Evolutionary conservation across 2,888 invertebrate genomes (phyloP).

Genomic region (Proisotoma minuta): DNA sequence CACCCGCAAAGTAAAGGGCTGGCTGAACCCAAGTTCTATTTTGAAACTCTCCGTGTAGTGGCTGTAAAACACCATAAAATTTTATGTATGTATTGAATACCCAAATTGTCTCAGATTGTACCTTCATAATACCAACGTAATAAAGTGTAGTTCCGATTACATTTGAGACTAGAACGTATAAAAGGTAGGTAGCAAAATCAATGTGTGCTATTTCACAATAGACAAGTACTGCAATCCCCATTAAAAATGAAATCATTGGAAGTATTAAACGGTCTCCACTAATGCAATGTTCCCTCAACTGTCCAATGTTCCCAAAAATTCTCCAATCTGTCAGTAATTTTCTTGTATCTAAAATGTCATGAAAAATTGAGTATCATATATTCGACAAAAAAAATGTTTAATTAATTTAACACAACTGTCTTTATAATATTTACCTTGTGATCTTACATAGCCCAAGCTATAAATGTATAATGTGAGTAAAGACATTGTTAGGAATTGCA

Average conservation of each 20-base stretch:
- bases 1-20: constrained; percentile 33
- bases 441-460: constrained; percentile 38
- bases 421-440: constrained; percentile 16
- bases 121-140: constrained; percentile 75
- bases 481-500: constrained; percentile 34
- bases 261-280: constrained; percentile 37
- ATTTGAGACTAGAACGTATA: constrained; percentile 75
- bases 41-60: constrained; percentile 44
- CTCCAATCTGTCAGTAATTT: constrained; percentile 24
- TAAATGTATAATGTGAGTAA: constrained; percentile 35
- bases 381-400: neutral
- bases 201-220: constrained; percentile 31
- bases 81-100: neutral
- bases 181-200: constrained; percentile 74
- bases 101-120: too few species aligned
- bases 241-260: constrained; percentile 31
- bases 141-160: constrained; percentile 72
- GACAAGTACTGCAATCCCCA: constrained; percentile 37
- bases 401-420: neutral
- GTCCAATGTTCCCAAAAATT: constrained; percentile 28
- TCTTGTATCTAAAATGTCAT: constrained; percentile 20
- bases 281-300: constrained; percentile 24
- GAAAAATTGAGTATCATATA: neutral
- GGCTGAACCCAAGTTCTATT: constrained; percentile 45
- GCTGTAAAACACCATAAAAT: constrained; percentile 20